These are phyloP conservation scores for Rapana venosa DNA, from an alignment of 2,888 invertebrate genomes.

Conservation along the genomic window DNA sequence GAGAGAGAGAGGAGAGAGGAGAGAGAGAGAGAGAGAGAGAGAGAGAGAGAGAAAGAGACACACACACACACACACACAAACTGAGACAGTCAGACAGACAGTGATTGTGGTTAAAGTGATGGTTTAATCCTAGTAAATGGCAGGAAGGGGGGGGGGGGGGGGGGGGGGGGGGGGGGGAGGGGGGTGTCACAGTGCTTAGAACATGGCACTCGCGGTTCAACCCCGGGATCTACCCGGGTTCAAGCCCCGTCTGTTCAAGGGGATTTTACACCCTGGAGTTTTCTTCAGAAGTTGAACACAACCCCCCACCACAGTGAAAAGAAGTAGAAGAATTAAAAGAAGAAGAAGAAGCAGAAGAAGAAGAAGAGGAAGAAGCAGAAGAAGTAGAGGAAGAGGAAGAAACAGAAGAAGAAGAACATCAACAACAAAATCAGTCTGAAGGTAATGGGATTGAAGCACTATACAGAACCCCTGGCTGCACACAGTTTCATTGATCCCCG, in stretches of 20 bases:
- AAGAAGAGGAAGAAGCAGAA: neutral
- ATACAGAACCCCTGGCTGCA: too few relatives aligned
- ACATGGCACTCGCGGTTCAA: too few relatives aligned
- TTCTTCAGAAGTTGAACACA: too few relatives aligned
- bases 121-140: too few relatives aligned
- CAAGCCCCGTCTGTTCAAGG: too few relatives aligned
- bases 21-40: neutral
- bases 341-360: neutral
- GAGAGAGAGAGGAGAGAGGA: too few relatives aligned
- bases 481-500: too few relatives aligned
- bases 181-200: too few relatives aligned
- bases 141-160: neutral
- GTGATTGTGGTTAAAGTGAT: neutral
- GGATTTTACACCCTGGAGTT: too few relatives aligned
- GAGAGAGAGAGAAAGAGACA: neutral
- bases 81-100: neutral
- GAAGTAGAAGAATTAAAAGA: neutral
- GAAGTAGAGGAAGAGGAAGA: neutral
- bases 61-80: neutral
- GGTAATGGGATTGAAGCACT: neutral
- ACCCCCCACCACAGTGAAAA: neutral
- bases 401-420: neutral
- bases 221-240: too few relatives aligned
- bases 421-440: neutral
- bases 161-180: too few relatives aligned